Conservation (phyloP, 2,888 invertebrate genomes). For the Stratiomys singularior region DNA sequence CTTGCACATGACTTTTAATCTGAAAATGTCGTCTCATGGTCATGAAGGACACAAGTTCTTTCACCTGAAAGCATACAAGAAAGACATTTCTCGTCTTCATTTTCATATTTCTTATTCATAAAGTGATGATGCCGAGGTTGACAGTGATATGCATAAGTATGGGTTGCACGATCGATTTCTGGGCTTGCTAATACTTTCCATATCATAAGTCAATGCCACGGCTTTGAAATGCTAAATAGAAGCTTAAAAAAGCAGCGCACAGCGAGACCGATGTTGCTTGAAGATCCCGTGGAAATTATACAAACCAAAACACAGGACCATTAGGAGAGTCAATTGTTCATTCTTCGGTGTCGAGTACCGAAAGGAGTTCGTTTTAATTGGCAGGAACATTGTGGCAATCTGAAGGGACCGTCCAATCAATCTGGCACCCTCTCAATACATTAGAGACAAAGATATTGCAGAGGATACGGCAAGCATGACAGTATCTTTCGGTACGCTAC, state of each 20-base stretch:
- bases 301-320: no score
- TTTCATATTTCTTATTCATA: background rate
- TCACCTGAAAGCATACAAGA: conserved; percentile 41
- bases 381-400: no score
- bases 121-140: background rate
- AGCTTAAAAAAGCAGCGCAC: background rate
- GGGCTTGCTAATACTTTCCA: background rate
- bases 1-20: background rate
- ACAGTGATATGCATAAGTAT: background rate
- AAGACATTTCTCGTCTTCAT: background rate
- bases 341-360: no score
- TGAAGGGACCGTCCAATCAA: no score
- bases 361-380: no score
- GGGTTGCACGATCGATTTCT: background rate
- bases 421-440: no score
- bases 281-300: no score
- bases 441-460: no score
- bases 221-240: background rate
- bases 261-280: no score
- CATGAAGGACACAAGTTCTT: conserved; percentile 49
- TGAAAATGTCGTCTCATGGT: conserved; percentile 15
- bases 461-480: no score
- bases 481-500: no score
- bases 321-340: no score
- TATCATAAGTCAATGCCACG: background rate